Conservation (phyloP, 2,888 invertebrate genomes). For the Cheilosia urbana region DNA sequence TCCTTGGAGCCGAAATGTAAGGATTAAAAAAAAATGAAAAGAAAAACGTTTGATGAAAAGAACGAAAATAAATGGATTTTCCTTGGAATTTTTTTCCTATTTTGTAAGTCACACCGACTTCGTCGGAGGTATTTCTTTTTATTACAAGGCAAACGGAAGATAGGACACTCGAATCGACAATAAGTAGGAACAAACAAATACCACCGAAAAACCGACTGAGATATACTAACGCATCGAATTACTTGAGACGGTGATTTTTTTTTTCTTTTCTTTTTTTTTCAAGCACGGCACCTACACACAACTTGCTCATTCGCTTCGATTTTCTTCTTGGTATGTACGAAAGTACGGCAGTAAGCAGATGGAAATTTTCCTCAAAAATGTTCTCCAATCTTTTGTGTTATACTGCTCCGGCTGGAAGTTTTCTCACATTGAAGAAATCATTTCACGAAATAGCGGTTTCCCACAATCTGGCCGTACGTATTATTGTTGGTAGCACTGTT, state of each 20-base stretch:
- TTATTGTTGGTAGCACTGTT: slow-evolving; percentile 16
- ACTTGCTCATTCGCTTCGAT: slow-evolving; percentile 66
- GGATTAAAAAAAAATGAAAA: slow-evolving; percentile 19
- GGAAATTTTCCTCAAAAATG: slow-evolving; percentile 47
- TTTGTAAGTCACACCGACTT: slow-evolving; percentile 51
- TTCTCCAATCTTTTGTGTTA: slow-evolving; percentile 43
- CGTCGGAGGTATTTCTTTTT: slow-evolving; percentile 36
- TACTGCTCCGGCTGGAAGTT: slow-evolving; percentile 52
- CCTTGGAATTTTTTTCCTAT: slow-evolving; percentile 34
- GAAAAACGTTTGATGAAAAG: slow-evolving; percentile 42
- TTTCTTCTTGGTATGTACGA: slow-evolving; percentile 60
- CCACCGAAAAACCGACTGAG: slow-evolving; percentile 67
- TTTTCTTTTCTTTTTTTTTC: slow-evolving; percentile 41
- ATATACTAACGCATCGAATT: slow-evolving; percentile 44
- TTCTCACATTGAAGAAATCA: slow-evolving; percentile 41
- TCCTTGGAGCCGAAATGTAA: slow-evolving; percentile 14
- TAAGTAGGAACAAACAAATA: slow-evolving; percentile 42
- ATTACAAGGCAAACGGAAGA: slow-evolving; percentile 12
- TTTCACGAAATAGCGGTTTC: slow-evolving; percentile 33
- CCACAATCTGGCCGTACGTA: neutral
- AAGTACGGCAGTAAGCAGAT: slow-evolving; percentile 73
- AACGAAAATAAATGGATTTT: slow-evolving; percentile 38
- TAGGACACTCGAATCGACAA: slow-evolving; percentile 44
- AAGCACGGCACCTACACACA: slow-evolving; percentile 63
- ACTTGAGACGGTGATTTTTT: slow-evolving; percentile 52